Conservation (phyloP, 1,140 invertebrate species). For the Adelges cooleyi region DNA sequence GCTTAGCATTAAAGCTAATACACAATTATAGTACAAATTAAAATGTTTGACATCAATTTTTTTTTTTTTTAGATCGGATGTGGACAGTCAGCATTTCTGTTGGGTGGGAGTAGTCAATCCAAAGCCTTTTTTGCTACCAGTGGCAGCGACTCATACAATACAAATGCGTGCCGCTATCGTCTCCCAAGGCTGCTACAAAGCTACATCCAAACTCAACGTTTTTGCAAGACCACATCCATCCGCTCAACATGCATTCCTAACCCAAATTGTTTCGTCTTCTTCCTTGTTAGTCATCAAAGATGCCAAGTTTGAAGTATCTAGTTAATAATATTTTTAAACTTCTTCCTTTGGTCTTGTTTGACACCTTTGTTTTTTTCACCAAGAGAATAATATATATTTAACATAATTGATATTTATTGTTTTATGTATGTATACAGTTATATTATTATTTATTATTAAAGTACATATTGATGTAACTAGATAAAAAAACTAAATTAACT, state of each 20-base stretch:
- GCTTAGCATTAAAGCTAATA: too few relatives aligned
- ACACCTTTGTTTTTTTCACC: background rate
- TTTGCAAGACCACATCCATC: slow-evolving; percentile 3
- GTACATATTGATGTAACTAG: too few relatives aligned
- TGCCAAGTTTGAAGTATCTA: slow-evolving; percentile 1
- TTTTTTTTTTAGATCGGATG: background rate
- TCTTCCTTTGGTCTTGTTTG: background rate
- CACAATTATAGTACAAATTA: background rate
- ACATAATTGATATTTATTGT: too few relatives aligned
- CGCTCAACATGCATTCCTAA: slow-evolving; percentile 15
- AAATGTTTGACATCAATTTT: background rate
- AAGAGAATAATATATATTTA: background rate
- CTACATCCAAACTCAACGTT: background rate
- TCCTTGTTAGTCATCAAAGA: slow-evolving; percentile 19
- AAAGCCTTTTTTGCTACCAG: slow-evolving; percentile 12
- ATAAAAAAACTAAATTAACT: too few relatives aligned
- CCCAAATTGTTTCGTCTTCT: slow-evolving; percentile 12
- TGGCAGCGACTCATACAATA: background rate
- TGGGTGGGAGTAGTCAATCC: slow-evolving; percentile 1
- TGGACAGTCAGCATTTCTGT: slow-evolving; percentile 10
- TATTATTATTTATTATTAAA: too few relatives aligned
- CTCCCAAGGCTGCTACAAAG: slow-evolving; percentile 18
- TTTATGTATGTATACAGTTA: too few relatives aligned
- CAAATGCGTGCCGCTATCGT: background rate
- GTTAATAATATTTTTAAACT: slow-evolving; percentile 23